Evolutionary conservation across 2,797 vertebrate species (phyloP), one percentile per base, ranked within the genome.

Genomic region (Acrocephalus scirpaceus): DNA sequence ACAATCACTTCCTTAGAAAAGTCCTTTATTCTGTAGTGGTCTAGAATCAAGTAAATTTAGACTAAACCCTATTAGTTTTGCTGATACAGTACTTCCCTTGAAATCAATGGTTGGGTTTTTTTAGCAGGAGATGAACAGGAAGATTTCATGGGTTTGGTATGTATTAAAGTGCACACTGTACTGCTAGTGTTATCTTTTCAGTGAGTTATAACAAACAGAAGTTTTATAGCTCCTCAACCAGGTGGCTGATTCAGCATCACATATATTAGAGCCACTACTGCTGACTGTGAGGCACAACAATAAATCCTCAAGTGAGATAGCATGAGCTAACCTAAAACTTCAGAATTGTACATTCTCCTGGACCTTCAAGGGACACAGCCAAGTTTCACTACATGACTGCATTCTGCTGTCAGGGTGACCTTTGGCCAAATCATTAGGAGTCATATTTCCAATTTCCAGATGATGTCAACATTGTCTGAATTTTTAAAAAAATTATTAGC

Each of bases 201-300:
- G 36, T 92, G 91, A 96, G 36, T 94, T 95, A 93, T 66, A 94
- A 69, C 78, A 80, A 93, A 91, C 61, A 95, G 54, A 56, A 86
- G 76, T 80, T 93, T 93, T 95, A 75, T 32, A 70, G 85, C 36
- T 90, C 48, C 48, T 90, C 87, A 66, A 50, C 54, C 91, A 95
- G 87, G 85, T 90, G 82, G 92, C 89, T 94, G 89, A 91, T 83
- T 93, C 87, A 88, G 87, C 93, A 90, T 91, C 82, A 81, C 73
- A 78, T 90, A 75, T 78, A 95, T 92, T 90, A 93, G 19, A 93
- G 34, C 45, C 60, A 62, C 51, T 73, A 13, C 45, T 78, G 82
- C 85, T 88, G 85, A 61, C 87, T 56, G 36, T 75, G 36, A 92
- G 70, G 54, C 36, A 90, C 2, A 7, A 81, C 56, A 84, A 93